Conservation (phyloP, 2,797 vertebrate genomes). For the Delichon dasypus region DNA sequence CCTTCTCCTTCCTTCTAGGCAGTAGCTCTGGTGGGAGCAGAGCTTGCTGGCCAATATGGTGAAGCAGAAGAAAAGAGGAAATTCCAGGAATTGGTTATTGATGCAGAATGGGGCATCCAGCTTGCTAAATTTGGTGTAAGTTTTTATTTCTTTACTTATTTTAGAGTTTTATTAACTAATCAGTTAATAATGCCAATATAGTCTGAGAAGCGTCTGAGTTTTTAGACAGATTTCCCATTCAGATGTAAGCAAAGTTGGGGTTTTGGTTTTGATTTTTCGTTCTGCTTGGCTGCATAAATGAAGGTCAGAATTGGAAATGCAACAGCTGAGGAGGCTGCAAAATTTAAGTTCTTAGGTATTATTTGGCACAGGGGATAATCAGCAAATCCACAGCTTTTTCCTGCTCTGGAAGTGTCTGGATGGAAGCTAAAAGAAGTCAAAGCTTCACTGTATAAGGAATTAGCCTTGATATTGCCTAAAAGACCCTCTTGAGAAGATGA, state of each 20-base stretch:
- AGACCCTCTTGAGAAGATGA: not conserved
- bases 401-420: not conserved
- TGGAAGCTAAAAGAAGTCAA: not conserved
- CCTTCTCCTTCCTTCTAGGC: slow-evolving; percentile 75
- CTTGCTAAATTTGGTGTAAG: slow-evolving; percentile 87
- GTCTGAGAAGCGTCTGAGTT: not conserved
- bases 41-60: slow-evolving; percentile 81
- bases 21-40: slow-evolving; percentile 85
- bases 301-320: not conserved
- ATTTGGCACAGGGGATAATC: not conserved
- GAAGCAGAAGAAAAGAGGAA: slow-evolving; percentile 79
- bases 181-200: not conserved
- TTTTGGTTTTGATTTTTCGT: not conserved
- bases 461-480: not conserved
- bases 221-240: not conserved
- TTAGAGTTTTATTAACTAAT: not conserved
- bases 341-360: not conserved
- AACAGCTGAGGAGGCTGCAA: not conserved
- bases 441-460: not conserved
- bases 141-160: not conserved
- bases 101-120: slow-evolving; percentile 91
- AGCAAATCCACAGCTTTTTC: not conserved
- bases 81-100: slow-evolving; percentile 85
- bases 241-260: not conserved
- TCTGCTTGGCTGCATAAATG: not conserved